Evolutionary conservation across 2,797 vertebrate genomes (phyloP).

Genomic region (Erpetoichthys calabaricus): DNA sequence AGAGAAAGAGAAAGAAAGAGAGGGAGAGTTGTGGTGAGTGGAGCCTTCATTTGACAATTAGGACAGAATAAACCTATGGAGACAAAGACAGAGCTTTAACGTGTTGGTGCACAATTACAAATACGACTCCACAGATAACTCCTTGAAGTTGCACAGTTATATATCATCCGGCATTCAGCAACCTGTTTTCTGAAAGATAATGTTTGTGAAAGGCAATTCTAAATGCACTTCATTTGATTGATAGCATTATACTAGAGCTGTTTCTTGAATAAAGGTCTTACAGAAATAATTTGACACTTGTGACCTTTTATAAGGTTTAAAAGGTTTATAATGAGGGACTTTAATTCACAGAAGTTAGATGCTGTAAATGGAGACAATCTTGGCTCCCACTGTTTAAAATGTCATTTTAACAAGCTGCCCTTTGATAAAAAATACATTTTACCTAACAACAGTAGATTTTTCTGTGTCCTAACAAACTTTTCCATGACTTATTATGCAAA

Average conservation of each 20-base stretch:
- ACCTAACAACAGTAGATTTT: too few species aligned
- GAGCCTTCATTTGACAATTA: too few species aligned
- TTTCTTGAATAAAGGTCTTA: not conserved
- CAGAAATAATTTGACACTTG: conserved; percentile 1
- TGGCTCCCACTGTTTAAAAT: not conserved
- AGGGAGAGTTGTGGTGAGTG: too few species aligned
- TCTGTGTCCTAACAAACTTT: too few species aligned
- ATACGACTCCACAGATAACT: too few species aligned
- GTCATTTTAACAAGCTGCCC: too few species aligned
- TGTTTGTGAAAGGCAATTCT: conserved; percentile 1
- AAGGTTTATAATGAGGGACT: not conserved
- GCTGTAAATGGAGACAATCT: not conserved
- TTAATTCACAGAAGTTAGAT: not conserved
- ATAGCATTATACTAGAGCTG: not conserved
- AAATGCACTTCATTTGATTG: not conserved
- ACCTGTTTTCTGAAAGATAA: not conserved
- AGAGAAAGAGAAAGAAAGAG: too few species aligned
- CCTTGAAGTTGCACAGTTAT: not conserved
- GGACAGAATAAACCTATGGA: too few species aligned
- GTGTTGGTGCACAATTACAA: not conserved
- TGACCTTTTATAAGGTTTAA: not conserved
- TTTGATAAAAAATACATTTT: too few species aligned
- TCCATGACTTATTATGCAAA: too few species aligned
- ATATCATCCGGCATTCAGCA: not conserved
- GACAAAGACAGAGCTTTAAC: too few species aligned